These are phyloP conservation scores for Cynopterus sphinx DNA, from an alignment of 2,797 vertebrate genomes.

Conservation along the genomic window DNA sequence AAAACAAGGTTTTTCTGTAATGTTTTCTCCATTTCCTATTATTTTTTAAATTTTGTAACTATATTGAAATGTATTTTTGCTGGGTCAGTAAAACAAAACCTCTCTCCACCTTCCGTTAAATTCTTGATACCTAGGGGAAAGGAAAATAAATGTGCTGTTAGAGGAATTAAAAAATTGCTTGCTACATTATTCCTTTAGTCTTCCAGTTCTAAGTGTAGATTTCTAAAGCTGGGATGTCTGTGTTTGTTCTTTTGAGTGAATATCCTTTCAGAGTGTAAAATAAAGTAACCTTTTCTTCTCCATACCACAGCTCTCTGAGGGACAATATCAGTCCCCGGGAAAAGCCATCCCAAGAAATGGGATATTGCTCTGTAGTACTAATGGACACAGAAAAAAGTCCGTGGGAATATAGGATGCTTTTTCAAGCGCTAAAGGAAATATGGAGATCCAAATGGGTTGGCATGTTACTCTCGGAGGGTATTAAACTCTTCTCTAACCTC, in stretches of 20 bases:
- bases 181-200: background rate
- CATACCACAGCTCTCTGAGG: background rate
- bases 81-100: background rate
- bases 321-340: background rate
- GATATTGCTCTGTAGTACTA: background rate
- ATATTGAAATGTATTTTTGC: slow-evolving; percentile 35
- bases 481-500: background rate
- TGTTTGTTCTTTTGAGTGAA: slow-evolving; percentile 8
- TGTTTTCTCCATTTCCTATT: slow-evolving; percentile 37
- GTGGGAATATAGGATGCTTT: background rate
- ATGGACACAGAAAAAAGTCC: background rate
- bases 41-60: background rate
- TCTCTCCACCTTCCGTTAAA: background rate
- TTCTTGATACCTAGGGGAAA: background rate
- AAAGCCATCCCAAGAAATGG: background rate
- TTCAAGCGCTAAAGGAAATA: background rate
- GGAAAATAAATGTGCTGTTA: background rate
- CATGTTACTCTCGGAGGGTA: background rate
- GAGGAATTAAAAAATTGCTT: background rate
- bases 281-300: slow-evolving; percentile 31
- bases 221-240: slow-evolving; percentile 45
- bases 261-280: slow-evolving; percentile 26
- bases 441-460: background rate
- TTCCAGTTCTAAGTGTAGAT: slow-evolving; percentile 28
- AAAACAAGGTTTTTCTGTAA: slow-evolving; percentile 16